phyloP scores from a whole-genome alignment of 2,113 vertebrate species.

The Puffinus mauretanicus region DNA sequence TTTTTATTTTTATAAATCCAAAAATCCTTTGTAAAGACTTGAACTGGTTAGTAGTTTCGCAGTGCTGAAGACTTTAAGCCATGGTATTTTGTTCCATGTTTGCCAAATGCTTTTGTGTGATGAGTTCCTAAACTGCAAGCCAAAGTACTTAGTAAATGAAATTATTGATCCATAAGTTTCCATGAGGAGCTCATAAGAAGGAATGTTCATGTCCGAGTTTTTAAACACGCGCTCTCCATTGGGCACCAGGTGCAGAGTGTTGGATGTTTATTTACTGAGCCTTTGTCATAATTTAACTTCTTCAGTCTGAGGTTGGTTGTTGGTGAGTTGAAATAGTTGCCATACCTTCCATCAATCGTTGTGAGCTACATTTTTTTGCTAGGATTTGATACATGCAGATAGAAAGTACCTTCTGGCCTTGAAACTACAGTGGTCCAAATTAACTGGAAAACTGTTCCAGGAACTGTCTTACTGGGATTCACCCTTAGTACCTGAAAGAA shows the following conservation, averaged over 20 bases:
- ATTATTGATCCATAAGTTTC: neutral
- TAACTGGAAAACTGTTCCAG: neutral
- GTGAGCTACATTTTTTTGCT: neutral
- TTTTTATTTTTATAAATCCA: neutral
- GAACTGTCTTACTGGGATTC: neutral
- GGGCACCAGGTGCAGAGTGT: neutral
- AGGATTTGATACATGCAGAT: neutral
- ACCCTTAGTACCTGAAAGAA: neutral
- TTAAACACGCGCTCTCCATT: rapidly evolving
- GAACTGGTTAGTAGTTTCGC: neutral
- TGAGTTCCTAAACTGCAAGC: neutral
- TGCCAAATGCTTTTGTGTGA: neutral
- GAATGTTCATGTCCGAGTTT: neutral
- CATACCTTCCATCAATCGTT: neutral
- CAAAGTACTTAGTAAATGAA: no score
- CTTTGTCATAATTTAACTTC: neutral
- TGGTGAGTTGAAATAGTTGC: neutral
- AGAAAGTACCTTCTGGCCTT: neutral
- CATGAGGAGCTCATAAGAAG: neutral
- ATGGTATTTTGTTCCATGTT: neutral
- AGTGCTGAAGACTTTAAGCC: neutral
- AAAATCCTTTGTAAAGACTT: neutral
- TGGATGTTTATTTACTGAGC: neutral
- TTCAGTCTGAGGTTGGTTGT: neutral
- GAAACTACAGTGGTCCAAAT: neutral